Percentiles rank a stretch among this genome's conserved stretches.
Evolutionary conservation across 2,113 vertebrate genomes (phyloP).

Genomic region (Bostrychus sinensis): DNA sequence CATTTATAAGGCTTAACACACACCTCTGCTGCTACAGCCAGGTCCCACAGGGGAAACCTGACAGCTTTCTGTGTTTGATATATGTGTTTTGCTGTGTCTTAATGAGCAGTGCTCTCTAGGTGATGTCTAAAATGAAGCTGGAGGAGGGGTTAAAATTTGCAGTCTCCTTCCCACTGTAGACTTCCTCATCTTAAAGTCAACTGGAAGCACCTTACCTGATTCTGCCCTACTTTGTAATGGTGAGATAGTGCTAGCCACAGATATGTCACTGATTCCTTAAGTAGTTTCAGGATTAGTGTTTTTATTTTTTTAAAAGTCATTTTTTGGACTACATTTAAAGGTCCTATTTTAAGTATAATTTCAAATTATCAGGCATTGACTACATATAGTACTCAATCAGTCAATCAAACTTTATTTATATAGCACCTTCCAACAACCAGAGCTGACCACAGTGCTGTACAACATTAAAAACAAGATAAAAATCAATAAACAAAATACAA

Average conservation of each 20-base stretch:
- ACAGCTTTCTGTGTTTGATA: slow-evolving; percentile 59
- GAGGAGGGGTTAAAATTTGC: slow-evolving; percentile 43
- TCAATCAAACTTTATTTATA: too few species aligned
- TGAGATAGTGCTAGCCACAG: slow-evolving; percentile 6
- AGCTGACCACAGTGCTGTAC: too few species aligned
- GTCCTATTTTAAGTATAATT: too few species aligned
- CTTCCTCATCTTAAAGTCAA: slow-evolving; percentile 21
- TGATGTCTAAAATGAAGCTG: slow-evolving; percentile 33
- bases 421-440: too few species aligned
- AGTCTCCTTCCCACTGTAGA: slow-evolving; percentile 3
- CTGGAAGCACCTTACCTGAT: slow-evolving; percentile 29
- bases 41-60: slow-evolving; percentile 38
- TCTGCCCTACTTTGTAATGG: slow-evolving; percentile 33
- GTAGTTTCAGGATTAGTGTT: background rate
- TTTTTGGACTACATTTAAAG: too few species aligned
- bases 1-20: slow-evolving; percentile 11
- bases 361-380: too few species aligned
- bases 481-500: too few species aligned
- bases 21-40: slow-evolving; percentile 7
- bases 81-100: slow-evolving; percentile 54
- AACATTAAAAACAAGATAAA: too few species aligned
- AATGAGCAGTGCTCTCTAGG: slow-evolving; percentile 55
- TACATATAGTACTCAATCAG: too few species aligned
- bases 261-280: slow-evolving; percentile 13
- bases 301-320: too few species aligned